phyloP scores from a whole-genome alignment of 2,797 vertebrate genomes.

The Hypotaenidia okinawae region DNA sequence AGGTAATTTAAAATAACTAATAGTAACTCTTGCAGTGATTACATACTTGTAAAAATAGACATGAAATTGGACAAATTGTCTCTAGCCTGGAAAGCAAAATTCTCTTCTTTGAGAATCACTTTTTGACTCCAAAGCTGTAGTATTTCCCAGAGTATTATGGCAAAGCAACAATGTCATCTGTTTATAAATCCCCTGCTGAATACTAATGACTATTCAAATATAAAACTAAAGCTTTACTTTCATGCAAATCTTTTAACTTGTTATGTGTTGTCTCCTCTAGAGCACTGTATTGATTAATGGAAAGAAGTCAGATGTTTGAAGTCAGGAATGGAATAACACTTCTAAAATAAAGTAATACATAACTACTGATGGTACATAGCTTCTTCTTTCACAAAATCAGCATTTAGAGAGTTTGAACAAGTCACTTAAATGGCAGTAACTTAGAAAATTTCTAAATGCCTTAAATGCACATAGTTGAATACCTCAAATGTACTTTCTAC shows the following conservation, averaged over 20 bases:
- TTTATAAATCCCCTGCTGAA: neutral
- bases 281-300: neutral
- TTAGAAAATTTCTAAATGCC: neutral
- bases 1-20: neutral
- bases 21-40: neutral
- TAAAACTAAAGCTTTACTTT: neutral
- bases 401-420: neutral
- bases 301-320: constrained; percentile 26
- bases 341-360: neutral
- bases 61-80: neutral
- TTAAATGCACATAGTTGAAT: neutral
- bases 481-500: neutral
- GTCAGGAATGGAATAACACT: neutral
- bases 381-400: neutral
- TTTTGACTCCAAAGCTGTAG: neutral
- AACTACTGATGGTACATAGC: neutral
- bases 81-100: neutral
- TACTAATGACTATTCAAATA: neutral
- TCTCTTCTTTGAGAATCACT: neutral
- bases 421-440: neutral
- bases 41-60: neutral
- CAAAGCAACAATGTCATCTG: neutral
- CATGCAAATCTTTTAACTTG: neutral
- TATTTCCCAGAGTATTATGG: neutral
- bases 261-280: neutral